A percentile compares a stretch with the other conserved stretches of the same genome.
Evolutionary conservation across 2,113 vertebrate genomes (phyloP).

Genomic region (Arizona elegans): DNA sequence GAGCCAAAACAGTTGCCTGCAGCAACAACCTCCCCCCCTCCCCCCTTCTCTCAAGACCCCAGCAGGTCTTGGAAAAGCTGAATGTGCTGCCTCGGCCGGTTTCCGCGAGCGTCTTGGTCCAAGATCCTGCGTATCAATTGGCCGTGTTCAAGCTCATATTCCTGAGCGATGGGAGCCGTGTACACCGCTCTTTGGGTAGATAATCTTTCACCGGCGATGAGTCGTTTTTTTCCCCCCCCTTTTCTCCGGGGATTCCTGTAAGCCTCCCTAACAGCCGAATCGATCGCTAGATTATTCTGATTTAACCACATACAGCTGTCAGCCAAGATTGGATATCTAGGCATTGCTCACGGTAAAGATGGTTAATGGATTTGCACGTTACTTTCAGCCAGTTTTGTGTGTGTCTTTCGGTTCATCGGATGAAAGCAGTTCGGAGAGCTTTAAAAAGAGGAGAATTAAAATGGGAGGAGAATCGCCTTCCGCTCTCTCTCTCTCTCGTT

Average conservation of each 20-base stretch:
- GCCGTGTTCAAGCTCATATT: not conserved
- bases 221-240: not conserved
- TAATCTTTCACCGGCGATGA: not conserved
- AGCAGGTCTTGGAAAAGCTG: conserved; percentile 9
- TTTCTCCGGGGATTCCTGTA: conserved; percentile 14
- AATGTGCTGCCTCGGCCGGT: not conserved
- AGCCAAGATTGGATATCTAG: not conserved
- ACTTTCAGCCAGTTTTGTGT: not conserved
- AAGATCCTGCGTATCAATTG: conserved; percentile 32
- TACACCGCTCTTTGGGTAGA: not conserved
- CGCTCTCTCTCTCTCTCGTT: not conserved
- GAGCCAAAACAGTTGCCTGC: conserved; percentile 41
- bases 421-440: not conserved
- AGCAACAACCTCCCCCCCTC: not conserved
- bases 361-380: not conserved
- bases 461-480: not conserved
- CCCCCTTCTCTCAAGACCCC: not conserved
- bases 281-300: conserved; percentile 14
- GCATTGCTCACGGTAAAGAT: not conserved
- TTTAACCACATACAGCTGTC: not conserved
- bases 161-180: not conserved
- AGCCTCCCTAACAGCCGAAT: not conserved
- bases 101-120: conserved; percentile 37
- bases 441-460: not conserved
- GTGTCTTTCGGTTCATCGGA: not conserved